These are phyloP conservation scores for Petrocephalus zakoni DNA, from an alignment of 2,113 vertebrate genomes.

Conservation along the genomic window DNA sequence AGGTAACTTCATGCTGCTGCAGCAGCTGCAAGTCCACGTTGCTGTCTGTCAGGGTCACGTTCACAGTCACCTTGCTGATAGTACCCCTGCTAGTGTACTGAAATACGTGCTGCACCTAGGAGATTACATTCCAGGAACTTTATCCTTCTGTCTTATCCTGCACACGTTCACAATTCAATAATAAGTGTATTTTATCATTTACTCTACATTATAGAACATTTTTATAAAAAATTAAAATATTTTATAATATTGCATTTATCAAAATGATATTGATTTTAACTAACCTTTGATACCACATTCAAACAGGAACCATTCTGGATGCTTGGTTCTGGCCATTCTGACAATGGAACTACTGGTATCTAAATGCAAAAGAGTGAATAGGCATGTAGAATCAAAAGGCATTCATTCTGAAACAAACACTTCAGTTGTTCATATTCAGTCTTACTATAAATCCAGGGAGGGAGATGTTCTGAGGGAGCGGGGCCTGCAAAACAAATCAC, in stretches of 20 bases:
- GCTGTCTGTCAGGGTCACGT: constrained; percentile 33
- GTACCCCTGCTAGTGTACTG: constrained; percentile 52
- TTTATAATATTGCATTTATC: neutral
- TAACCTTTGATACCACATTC: constrained; percentile 55
- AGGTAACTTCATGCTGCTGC: constrained; percentile 52
- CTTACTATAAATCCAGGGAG: constrained; percentile 50
- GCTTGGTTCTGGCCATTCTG: constrained; percentile 47
- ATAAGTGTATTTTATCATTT: neutral
- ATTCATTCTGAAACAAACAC: neutral
- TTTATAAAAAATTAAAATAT: no score
- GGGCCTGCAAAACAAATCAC: constrained; percentile 45
- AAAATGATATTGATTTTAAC: constrained; percentile 2
- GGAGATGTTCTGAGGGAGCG: constrained; percentile 28
- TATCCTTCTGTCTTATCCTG: neutral
- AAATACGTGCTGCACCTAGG: constrained; percentile 58
- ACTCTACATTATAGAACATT: neutral
- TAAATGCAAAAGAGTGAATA: constrained; percentile 28
- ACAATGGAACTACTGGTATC: constrained; percentile 47
- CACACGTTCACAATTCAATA: neutral
- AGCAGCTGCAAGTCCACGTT: constrained; percentile 30
- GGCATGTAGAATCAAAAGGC: neutral
- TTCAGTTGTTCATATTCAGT: neutral
- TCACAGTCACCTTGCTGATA: constrained; percentile 36
- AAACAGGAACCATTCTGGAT: constrained; percentile 47
- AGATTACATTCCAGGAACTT: neutral